phyloP scores from a whole-genome alignment of 2,113 vertebrate species.

The Dromiciops gliroides region DNA sequence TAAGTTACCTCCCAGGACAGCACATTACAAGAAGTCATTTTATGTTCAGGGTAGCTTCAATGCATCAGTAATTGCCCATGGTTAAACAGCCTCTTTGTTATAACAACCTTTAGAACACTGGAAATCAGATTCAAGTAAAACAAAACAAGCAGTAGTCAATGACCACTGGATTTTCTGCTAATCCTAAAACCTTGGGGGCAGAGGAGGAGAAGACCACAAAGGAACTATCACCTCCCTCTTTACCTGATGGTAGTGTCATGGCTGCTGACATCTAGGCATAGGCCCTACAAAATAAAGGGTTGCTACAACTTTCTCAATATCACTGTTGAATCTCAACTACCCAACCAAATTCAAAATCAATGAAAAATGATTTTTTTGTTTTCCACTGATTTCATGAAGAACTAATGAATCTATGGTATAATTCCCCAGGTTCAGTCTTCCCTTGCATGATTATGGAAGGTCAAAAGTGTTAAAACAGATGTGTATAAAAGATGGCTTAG shows the following conservation, averaged over 20 bases:
- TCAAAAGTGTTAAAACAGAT: constrained; percentile 38
- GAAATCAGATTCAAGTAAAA: constrained; percentile 27
- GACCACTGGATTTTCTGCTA: constrained; percentile 21
- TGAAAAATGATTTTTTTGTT: neutral
- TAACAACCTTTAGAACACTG: constrained; percentile 19
- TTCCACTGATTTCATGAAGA: constrained; percentile 19
- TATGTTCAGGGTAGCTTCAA: constrained; percentile 22
- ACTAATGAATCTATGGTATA: constrained; percentile 27
- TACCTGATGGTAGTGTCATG: neutral
- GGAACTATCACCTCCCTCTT: constrained; percentile 12
- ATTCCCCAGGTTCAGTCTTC: constrained; percentile 28
- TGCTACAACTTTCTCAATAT: constrained; percentile 3
- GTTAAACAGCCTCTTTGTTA: neutral
- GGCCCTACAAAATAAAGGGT: constrained; percentile 50
- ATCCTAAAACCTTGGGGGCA: neutral
- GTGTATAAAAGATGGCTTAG: neutral
- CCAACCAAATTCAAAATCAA: constrained; percentile 35
- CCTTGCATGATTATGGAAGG: constrained; percentile 3
- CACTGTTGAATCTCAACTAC: constrained; percentile 12
- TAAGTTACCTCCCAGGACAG: neutral
- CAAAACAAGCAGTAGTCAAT: neutral
- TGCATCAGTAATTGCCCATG: neutral
- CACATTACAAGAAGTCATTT: neutral
- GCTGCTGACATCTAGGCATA: neutral
- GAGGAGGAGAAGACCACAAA: neutral